Evolutionary conservation across 2,113 vertebrate genomes (phyloP).

Genomic region (Nestor notabilis): DNA sequence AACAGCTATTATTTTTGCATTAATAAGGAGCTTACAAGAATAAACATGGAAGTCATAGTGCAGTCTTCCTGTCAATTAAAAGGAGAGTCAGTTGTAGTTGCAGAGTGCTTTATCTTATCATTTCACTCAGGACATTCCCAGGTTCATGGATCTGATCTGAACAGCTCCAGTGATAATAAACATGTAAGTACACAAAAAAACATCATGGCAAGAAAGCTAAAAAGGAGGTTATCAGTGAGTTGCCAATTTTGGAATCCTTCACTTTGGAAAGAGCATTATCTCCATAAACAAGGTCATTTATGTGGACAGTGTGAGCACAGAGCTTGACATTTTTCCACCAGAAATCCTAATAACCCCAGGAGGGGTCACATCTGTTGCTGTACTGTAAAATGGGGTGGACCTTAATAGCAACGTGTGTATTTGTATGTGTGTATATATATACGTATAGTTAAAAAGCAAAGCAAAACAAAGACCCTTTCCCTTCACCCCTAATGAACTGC

Average conservation of each 20-base stretch:
- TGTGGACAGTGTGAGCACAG: conserved; percentile 58
- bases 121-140: conserved; percentile 53
- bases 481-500: conserved; percentile 80
- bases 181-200: conserved; percentile 28
- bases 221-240: conserved; percentile 18
- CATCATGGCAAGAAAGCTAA: conserved; percentile 15
- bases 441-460: conserved; percentile 42
- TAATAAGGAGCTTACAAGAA: conserved; percentile 78
- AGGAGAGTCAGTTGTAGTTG: conserved; percentile 67
- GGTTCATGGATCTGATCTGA: conserved; percentile 55
- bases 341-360: conserved; percentile 68
- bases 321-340: conserved; percentile 74
- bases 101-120: conserved; percentile 63
- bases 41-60: conserved; percentile 76
- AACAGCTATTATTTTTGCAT: conserved; percentile 78
- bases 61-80: conserved; percentile 73
- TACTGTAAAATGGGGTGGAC: conserved; percentile 39
- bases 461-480: conserved; percentile 76
- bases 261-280: conserved; percentile 40
- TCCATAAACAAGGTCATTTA: conserved; percentile 41
- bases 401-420: conserved; percentile 55
- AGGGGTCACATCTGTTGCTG: conserved; percentile 75
- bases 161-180: conserved; percentile 51
- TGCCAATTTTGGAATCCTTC: conserved; percentile 44
- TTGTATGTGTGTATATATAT: background rate